Evolutionary conservation across 2,113 vertebrate genomes (phyloP), one percentile per base, ranked within the genome.

Genomic region (Cyprinus carpio): DNA sequence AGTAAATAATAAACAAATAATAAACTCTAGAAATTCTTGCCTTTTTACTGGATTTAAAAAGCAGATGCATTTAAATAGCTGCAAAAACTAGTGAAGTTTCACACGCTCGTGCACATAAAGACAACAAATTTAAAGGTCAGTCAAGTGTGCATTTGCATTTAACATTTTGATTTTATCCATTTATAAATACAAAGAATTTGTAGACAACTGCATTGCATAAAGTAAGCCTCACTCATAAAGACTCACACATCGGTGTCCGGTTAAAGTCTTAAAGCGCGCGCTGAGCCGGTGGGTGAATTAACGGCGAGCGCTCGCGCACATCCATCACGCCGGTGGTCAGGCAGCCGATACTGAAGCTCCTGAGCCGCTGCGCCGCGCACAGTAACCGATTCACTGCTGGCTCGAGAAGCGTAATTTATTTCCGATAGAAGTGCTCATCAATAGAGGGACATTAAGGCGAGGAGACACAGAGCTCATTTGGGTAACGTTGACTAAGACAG

Each of bases 361-460:
- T 46, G 84, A 65, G 34, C 77, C 85, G 65, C 67, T 51, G 87
- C 62, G 82, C 82, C 58, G 80, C 71, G 46, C 81, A 25, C 46
- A 78, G 18, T 86, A 84, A 87, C 89, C 75, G 88, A 84, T 88
- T 71, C 87, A 80, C 67, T 72, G 77, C 64, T 80, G 86, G 84
- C 87, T 87, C 31, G 27, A 56, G 82, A 31, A 79, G 23, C 34
- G 71, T 84, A 78, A 90, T 91, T 89, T 83, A 87, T 91, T 89
- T 89, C 83, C 87, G 75, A 91, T 88, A 91, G 84, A 87, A 84
- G 87, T 75, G 81, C 81, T 87, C 87, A 84, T 91, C 91, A 81
- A 91, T 90, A 85, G 81, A 81, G 79, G 84, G 87, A 90, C 88
- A 90, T 88, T 90, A 90, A 89, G 85, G 88, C 83, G 65, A 85